Percentiles rank a stretch among this genome's conserved stretches.
phyloP scores from a whole-genome alignment of 2,113 vertebrate species.

The Lathamus discolor region DNA sequence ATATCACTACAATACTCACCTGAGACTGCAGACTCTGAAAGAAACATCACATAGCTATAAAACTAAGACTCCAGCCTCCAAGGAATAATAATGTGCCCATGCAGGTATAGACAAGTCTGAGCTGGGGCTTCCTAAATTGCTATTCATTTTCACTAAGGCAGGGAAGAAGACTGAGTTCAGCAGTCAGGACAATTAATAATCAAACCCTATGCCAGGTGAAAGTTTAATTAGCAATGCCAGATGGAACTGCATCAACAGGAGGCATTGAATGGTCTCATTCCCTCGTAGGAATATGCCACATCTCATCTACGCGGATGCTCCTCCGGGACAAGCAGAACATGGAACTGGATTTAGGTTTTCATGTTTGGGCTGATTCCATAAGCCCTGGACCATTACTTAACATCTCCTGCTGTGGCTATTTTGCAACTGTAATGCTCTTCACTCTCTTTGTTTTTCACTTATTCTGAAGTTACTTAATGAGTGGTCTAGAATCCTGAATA shows the following conservation, averaged over 20 bases:
- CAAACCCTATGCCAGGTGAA: neutral
- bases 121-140: neutral
- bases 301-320: fast-evolving
- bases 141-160: neutral
- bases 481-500: neutral
- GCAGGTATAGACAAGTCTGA: neutral
- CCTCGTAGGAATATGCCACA: neutral
- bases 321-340: neutral
- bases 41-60: neutral
- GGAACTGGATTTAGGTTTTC: neutral
- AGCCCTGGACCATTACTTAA: neutral
- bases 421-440: neutral
- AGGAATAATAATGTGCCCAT: neutral
- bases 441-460: neutral
- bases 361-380: neutral
- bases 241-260: neutral
- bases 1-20: neutral
- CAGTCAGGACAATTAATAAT: neutral
- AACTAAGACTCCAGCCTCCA: neutral
- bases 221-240: conserved; percentile 43
- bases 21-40: neutral
- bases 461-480: neutral
- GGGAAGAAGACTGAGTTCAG: neutral
- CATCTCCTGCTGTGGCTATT: neutral
- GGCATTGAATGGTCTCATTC: neutral